Conservation (phyloP, 2,888 invertebrate genomes). For the Himalopsyche tibetana region DNA sequence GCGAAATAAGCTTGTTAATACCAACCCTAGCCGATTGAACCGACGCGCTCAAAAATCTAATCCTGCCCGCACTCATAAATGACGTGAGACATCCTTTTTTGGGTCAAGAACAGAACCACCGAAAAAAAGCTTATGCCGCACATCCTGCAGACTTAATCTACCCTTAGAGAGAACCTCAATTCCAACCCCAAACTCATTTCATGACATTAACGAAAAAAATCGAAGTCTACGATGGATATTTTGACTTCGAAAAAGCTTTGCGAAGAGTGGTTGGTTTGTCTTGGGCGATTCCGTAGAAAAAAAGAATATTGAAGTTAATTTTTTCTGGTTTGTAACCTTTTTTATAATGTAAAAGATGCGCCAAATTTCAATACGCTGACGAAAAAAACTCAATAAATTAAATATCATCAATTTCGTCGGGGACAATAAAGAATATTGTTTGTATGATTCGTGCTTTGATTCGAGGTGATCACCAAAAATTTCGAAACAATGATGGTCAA, state of each 20-base stretch:
- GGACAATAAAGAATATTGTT: no score
- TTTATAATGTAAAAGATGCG: no score
- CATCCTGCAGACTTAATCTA: slow-evolving; percentile 26
- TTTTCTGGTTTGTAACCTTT: no score
- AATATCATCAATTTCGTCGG: no score
- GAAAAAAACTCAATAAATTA: no score
- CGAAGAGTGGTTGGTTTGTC: not conserved
- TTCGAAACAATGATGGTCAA: no score
- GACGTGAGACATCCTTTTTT: slow-evolving; percentile 30
- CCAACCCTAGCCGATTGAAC: not conserved
- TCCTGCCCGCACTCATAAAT: slow-evolving; percentile 22
- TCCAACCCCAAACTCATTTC: slow-evolving; percentile 20
- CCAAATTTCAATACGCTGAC: no score
- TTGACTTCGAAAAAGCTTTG: not conserved
- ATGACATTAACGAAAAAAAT: slow-evolving; percentile 18
- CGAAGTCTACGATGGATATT: not conserved
- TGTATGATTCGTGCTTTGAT: no score
- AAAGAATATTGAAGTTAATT: no score
- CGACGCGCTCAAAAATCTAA: slow-evolving; percentile 15
- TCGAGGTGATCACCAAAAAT: no score
- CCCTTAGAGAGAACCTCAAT: slow-evolving; percentile 30
- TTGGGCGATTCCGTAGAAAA: no score
- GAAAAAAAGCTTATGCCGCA: slow-evolving; percentile 21
- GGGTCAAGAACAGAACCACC: slow-evolving; percentile 9
- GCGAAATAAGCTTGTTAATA: not conserved